A percentile compares a stretch with the other conserved stretches of the same genome.
Conservation (phyloP, 2,113 vertebrate genomes). For the Gadus chalcogrammus region DNA sequence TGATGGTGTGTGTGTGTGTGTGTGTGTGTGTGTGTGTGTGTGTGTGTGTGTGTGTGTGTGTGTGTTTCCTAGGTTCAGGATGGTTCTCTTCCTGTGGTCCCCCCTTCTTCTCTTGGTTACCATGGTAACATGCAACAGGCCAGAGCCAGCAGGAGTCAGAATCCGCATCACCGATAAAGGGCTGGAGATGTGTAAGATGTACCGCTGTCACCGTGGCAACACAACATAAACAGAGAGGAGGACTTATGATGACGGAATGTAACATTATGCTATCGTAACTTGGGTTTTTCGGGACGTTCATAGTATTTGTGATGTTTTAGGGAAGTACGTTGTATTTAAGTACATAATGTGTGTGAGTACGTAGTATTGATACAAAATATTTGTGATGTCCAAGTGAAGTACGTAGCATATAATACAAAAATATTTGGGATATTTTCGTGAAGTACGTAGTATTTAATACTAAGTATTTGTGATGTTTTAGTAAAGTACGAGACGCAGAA, state of each 20-base stretch:
- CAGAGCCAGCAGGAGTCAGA: conserved; percentile 80
- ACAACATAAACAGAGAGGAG: too few relatives aligned
- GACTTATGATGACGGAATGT: too few relatives aligned
- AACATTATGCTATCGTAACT: too few relatives aligned
- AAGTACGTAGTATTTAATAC: conserved; percentile 24
- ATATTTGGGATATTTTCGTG: conserved; percentile 31
- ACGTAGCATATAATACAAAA: background rate
- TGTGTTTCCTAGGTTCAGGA: conserved; percentile 25
- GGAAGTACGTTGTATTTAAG: background rate
- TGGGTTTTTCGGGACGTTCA: too few relatives aligned
- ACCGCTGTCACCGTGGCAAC: too few relatives aligned
- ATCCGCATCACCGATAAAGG: conserved; percentile 87
- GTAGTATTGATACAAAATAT: conserved; percentile 47
- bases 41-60: conserved; percentile 1
- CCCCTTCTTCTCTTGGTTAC: conserved; percentile 65
- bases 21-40: conserved; percentile 1
- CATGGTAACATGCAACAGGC: conserved; percentile 46
- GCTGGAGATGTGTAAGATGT: conserved; percentile 78
- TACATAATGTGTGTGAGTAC: conserved; percentile 40
- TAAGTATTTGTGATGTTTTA: conserved; percentile 52
- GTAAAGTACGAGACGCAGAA: conserved; percentile 87
- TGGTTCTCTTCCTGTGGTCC: conserved; percentile 58
- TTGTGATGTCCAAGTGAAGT: background rate
- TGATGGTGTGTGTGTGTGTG: too few relatives aligned
- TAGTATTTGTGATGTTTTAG: background rate